These are phyloP conservation scores for Xiphorhynchus erythropygius DNA, from an alignment of 2,797 vertebrate genomes.

Conservation along the genomic window DNA sequence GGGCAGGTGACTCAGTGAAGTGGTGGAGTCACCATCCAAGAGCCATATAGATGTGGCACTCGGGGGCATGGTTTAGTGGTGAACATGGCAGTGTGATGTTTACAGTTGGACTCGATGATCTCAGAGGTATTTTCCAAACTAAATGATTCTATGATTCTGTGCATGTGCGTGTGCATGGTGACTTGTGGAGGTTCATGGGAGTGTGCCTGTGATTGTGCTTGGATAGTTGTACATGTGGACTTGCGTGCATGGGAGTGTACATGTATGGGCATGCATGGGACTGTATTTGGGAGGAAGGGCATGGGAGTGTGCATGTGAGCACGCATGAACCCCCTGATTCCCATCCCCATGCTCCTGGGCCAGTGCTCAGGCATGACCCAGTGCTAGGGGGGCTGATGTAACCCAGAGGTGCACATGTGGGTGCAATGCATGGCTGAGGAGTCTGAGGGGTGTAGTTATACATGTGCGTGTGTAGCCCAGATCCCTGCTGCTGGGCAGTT, in stretches of 20 bases:
- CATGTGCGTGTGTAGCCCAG: background rate
- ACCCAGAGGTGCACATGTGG: background rate
- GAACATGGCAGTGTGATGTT: background rate
- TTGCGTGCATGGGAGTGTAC: fast-evolving
- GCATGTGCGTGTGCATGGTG: too few relatives aligned
- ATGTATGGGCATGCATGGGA: fast-evolving
- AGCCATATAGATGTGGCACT: background rate
- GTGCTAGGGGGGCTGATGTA: background rate
- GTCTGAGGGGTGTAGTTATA: fast-evolving
- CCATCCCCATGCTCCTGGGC: fast-evolving
- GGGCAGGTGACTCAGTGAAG: background rate
- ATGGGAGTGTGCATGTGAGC: fast-evolving
- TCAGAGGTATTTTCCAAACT: background rate
- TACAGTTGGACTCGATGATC: background rate
- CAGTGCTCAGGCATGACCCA: background rate
- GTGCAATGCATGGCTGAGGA: background rate
- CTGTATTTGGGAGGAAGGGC: background rate
- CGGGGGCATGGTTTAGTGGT: too few relatives aligned
- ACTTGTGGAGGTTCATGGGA: fast-evolving
- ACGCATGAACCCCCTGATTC: fast-evolving
- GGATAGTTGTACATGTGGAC: background rate
- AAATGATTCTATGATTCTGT: background rate
- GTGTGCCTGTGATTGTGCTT: background rate
- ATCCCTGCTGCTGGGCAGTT: background rate
- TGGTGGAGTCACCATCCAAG: background rate